phyloP scores from a whole-genome alignment of 2,113 vertebrate species.

The Onychorhynchus coronatus region DNA sequence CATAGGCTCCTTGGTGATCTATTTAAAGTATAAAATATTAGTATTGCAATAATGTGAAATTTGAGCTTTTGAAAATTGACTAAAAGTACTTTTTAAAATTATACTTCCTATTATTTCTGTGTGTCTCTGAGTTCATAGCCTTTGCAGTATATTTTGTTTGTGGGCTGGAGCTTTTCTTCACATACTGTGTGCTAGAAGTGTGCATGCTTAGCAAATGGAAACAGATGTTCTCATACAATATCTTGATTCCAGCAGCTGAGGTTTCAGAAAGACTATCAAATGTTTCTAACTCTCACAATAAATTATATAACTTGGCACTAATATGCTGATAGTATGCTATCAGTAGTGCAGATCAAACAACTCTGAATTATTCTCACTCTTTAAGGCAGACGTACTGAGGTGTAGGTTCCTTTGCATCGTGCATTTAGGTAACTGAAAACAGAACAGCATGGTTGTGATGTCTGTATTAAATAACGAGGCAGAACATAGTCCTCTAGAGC shows the following conservation, averaged over 20 bases:
- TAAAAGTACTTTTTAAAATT: not conserved
- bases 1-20: not conserved
- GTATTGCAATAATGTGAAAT: not conserved
- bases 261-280: slow-evolving; percentile 30
- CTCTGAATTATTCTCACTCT: slow-evolving; percentile 46
- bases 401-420: slow-evolving; percentile 55
- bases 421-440: slow-evolving; percentile 40
- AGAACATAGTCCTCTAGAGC: slow-evolving; percentile 61
- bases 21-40: not conserved
- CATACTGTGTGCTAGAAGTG: not conserved
- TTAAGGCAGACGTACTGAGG: slow-evolving; percentile 27
- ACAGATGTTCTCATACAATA: slow-evolving; percentile 23
- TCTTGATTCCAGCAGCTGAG: slow-evolving; percentile 40
- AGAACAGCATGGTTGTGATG: slow-evolving; percentile 55
- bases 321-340: not conserved
- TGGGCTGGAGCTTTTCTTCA: not conserved
- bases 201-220: not conserved
- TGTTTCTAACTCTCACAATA: slow-evolving; percentile 23
- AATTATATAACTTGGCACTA: slow-evolving; percentile 31
- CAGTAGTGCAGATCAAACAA: slow-evolving; percentile 26
- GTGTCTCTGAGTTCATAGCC: not conserved
- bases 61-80: not conserved
- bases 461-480: slow-evolving; percentile 64
- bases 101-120: not conserved
- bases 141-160: not conserved